A percentile compares a stretch with the other conserved stretches of the same genome.
Conservation (phyloP, 2,888 invertebrate species). For the Watsonalla binaria region DNA sequence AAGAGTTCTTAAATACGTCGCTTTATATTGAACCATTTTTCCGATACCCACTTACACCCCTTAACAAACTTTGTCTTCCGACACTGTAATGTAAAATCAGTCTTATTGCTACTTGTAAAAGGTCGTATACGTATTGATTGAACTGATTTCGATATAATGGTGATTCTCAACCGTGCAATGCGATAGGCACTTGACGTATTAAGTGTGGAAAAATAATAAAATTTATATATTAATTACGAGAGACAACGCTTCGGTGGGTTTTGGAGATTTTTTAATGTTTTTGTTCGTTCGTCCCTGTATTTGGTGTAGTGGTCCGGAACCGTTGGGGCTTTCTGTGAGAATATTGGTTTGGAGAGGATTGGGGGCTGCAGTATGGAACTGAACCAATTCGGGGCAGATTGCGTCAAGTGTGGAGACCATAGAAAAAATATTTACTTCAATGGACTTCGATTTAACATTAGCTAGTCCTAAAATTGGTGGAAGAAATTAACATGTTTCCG, state of each 20-base stretch:
- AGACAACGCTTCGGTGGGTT: constrained; percentile 61
- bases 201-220: constrained; percentile 60
- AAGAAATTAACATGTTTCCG: too few relatives aligned
- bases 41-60: constrained; percentile 61
- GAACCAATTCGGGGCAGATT: neutral
- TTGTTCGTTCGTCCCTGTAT: constrained; percentile 23
- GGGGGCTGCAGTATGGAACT: constrained; percentile 1
- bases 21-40: constrained; percentile 62
- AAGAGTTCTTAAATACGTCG: constrained; percentile 47
- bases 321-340: constrained; percentile 62
- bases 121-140: constrained; percentile 7
- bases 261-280: constrained; percentile 46
- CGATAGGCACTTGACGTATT: constrained; percentile 68
- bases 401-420: neutral
- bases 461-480: too few relatives aligned
- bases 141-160: constrained; percentile 11
- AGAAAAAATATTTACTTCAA: neutral
- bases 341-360: constrained; percentile 39
- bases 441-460: too few relatives aligned
- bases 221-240: constrained; percentile 54
- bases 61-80: constrained; percentile 16
- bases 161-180: constrained; percentile 42
- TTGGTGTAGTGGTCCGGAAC: constrained; percentile 25
- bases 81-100: constrained; percentile 6
- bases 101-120: constrained; percentile 19